Base-by-base conservation (phyloP, 2,113 vertebrate species). In the Marmota monax region DNA sequence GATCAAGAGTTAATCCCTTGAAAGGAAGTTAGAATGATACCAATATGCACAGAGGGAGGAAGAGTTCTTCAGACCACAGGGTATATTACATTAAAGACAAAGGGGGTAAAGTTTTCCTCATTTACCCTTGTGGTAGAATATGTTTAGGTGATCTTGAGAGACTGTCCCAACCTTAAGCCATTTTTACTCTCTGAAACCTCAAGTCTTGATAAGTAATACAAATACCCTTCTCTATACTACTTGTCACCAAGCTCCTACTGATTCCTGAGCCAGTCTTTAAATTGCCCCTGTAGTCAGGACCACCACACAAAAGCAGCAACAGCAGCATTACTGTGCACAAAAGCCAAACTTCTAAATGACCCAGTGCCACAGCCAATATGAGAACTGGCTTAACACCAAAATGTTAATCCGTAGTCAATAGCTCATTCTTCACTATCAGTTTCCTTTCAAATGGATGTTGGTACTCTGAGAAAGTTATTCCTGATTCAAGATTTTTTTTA, bases 401-500 rank as follows among this genome's bases (percentile, higher is more conserved):
- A 65, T 37, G 29, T 23, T 39, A 53, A 51, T n/a, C 53, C 4
- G 13, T 16, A 4, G 77, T 53, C 88, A 79, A 25, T 9, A 53
- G 76, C 0, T 0, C 17, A 45, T 34, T 17, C 70, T 45, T 92
- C 39, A 23, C 5, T 42, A 76, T 53, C 13, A 82, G 27, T 4
- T 84, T 82, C 76, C 37, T 84, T 73, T 84, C 56, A 70, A 37
- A 7, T 77, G 34, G 51, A 70, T 58, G 22, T 25, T 61, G 53
- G 18, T 70, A 51, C 63, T n/a, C 65, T 67, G 18, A 88, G 37
- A 88, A 96, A 93, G 39, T 22, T 42, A 45, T 9, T 39, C 11
- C 29, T 63, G 48, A 92, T 53, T 86, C 56, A 89, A 93, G n/a
- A 93, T 88, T 73, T 97, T 42, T 79, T 37, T 2, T 79, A 84